Conservation (phyloP, 2,797 vertebrate species). For the Phoeniculus purpureus region DNA sequence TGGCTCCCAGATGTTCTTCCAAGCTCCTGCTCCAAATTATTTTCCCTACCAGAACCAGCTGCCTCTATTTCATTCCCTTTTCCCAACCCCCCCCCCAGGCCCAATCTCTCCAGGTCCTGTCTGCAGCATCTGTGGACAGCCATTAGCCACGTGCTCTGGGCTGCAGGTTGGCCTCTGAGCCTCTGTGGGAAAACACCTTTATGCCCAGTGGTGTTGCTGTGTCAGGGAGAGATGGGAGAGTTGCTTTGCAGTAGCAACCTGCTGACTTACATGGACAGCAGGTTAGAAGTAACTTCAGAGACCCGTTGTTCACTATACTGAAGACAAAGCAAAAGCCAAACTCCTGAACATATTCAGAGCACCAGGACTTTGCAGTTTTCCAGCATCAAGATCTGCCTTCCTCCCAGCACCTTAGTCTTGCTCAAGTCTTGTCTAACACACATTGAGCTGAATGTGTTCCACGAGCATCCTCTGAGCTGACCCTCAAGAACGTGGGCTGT, state of each 20-base stretch:
- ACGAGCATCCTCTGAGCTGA: background rate
- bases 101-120: background rate
- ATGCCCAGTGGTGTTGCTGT: background rate
- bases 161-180: background rate
- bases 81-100: background rate
- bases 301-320: fast-evolving
- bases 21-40: slow-evolving; percentile 20
- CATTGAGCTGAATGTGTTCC: background rate
- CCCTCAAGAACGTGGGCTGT: fast-evolving
- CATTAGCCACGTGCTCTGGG: background rate
- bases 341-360: background rate
- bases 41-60: background rate
- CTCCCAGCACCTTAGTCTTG: background rate
- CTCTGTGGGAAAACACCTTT: fast-evolving
- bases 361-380: background rate
- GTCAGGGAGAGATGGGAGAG: fast-evolving
- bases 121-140: background rate
- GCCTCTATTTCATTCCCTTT: background rate
- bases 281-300: background rate
- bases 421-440: background rate
- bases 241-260: background rate
- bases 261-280: background rate
- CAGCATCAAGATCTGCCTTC: background rate
- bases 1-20: slow-evolving; percentile 46
- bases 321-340: background rate